Evolutionary conservation across 2,888 invertebrate species (phyloP), one percentile per base, ranked within the genome.

Genomic region (Notocelia uddmanniana): DNA sequence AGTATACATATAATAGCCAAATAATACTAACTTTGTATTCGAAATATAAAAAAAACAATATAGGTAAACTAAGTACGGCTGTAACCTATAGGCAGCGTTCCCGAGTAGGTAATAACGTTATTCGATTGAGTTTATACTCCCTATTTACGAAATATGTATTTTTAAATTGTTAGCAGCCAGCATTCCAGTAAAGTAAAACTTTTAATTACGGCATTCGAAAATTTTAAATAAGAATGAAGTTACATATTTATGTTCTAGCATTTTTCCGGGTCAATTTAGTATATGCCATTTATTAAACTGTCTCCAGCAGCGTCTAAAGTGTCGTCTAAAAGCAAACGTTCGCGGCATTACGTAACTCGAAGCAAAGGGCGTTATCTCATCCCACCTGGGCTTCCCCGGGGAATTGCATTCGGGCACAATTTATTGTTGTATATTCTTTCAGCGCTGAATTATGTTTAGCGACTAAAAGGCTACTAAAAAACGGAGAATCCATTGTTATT

Each of bases 361-460:
- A 64, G 37, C 21, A 34, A 19, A 34, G 37, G 52, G 52, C 64
- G 54, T 52, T 64, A 64, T 54, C 64, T 64, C 37, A 52, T 52
- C n/a, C 37, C 54, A 37, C 37, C 64, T 52, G 34, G 8, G 59
- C 41, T 19, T 34, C 63, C 52, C 8, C 11, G 18, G 63, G 64
- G 64, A 54, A 64, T 37, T 19, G 52, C 64, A 64, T 54, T 54
- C 15, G 10, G 52, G 21, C 15, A 21, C 21, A 64, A 54, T 64
- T 54, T 64, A 64, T 64, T 64, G 10, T 52, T 52, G 64, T 64
- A 63, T 52, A 52, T 64, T 37, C 34, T 54, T 64, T 37, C 21
- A 23, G 15, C 34, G 19, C 23, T 54, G 54, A 54, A 31, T 54
- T 54, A 52, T 31, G 31, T 34, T 48, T 31, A 41, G 41, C 48